Base-by-base conservation (phyloP, 64 coral and sea anemone genomes). In the Actinia tenebrosa region DNA sequence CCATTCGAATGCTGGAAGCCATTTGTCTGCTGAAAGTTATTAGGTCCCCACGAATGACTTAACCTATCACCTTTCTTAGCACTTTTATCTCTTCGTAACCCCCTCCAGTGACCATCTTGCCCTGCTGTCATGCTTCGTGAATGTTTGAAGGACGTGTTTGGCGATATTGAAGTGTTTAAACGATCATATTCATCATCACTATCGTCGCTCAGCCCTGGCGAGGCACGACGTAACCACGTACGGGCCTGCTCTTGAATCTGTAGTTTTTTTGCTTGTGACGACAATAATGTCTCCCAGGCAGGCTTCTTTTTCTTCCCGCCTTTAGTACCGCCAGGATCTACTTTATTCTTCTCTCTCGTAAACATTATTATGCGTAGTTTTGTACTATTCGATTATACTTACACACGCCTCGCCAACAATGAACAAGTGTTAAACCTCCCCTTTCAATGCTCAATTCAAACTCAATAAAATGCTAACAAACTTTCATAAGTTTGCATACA, bases 51-150 rank as follows among this genome's bases (percentile, higher is more conserved):
- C 4, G 79, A 81, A 50, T 53, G 79, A 81, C 79, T 81, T 50
- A 81, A 81, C 22, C 50, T 53, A 4, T 81, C 79, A 53, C 50
- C 50, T 53, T 53, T 45, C 22, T 45, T 81, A 3, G 37, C 69
- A 75, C 23, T 75, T 43, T 42, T 75, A 22, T 81, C 46, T 20
- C 16, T 53, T 53, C 58, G 55, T 59, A 58, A 75, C 27, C 69
- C 86, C 71, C 64, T 89, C 94, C 94, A 92, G 13, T 86, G 77
- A 26, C 75, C 89, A 58, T 89, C 93, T 69, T 88, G 90, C 1
- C 93, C 90, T 64, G 87, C 86, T 5, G 89, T 66, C 68, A 85
- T 80, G 50, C 88, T 93, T 27, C 79, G 80, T 63, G 94, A 96
- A 23, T 93, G 91, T 50, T 87, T 93, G 1, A 87, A 77, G 18